Evolutionary conservation across 2,888 invertebrate genomes (phyloP), one percentile per base, ranked within the genome.

Genomic region (Cerastoderma edule): DNA sequence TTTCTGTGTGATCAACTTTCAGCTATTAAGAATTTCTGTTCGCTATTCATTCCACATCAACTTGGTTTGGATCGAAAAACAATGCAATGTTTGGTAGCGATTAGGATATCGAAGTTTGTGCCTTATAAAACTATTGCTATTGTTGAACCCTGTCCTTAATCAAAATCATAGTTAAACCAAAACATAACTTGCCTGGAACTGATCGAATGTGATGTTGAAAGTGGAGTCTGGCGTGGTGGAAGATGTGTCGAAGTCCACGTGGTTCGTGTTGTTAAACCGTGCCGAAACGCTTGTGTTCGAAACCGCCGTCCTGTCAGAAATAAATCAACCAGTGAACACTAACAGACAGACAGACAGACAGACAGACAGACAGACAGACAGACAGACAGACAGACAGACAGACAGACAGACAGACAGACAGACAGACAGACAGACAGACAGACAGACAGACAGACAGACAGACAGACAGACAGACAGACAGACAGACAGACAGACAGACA

Each of bases 161-260:
- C n/a, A n/a, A n/a, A n/a, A n/a, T n/a, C n/a, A n/a, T n/a, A n/a
- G n/a, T n/a, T n/a, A n/a, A n/a, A n/a, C n/a, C n/a, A n/a, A n/a
- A n/a, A n/a, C n/a, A n/a, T n/a, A n/a, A 60, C n/a, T 60, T 60
- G 27, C 60, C 1, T 33, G 35, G 19, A 60, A 60, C 35, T 60
- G 32, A 16, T 5, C 22, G 39, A 60, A 60, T 16, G 16, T 33
- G 39, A 60, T 16, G 39, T 33, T 10, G 10, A 60, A 60, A 13
- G 33, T 13, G 16, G 13, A 8, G 3, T 5, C 60, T 27, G 8
- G 10, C 13, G 53, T 1, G 2, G 27, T 28, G 27, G 8, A 6
- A 8, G 39, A 39, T 8, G 60, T 8, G 16, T 16, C 24, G 10
- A 60, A 60, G 16, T 39, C 60, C 24, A 60, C 24, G 19, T 60